Percentiles rank a stretch among this genome's conserved stretches.
Conservation (phyloP, 2,888 invertebrate species). For the Neoaliturus tenellus region DNA sequence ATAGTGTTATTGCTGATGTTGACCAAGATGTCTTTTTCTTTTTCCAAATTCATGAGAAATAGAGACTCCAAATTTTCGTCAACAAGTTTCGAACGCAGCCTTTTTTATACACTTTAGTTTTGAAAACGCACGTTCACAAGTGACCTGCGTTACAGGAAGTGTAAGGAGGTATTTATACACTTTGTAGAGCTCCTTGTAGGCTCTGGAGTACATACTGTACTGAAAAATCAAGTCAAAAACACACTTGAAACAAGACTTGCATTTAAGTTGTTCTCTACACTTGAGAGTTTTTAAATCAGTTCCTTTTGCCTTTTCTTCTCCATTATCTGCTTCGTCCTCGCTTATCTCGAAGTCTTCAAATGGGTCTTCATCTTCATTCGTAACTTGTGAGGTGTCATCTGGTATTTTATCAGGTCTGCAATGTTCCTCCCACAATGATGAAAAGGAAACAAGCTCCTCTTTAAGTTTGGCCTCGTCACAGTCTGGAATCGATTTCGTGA, state of each 20-base stretch:
- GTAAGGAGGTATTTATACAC: conserved; percentile 49
- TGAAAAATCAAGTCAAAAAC: background rate
- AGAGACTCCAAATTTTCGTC: conserved; percentile 47
- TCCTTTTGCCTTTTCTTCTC: background rate
- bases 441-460: conserved; percentile 24
- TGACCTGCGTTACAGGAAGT: conserved; percentile 34
- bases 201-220: background rate
- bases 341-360: background rate
- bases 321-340: background rate
- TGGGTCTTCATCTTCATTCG: background rate
- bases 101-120: conserved; percentile 56
- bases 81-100: conserved; percentile 7
- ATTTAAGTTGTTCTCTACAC: background rate
- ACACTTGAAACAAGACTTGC: conserved; percentile 14
- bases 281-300: background rate
- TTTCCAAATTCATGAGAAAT: conserved; percentile 17
- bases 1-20: background rate
- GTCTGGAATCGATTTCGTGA: background rate
- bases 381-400: background rate
- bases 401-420: background rate
- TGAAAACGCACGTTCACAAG: conserved; percentile 52
- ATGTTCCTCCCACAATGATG: conserved; percentile 11
- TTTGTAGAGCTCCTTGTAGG: conserved; percentile 19
- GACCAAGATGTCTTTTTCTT: conserved; percentile 23
- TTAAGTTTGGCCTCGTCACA: background rate